Evolutionary conservation across 2,888 invertebrate genomes (phyloP).

Genomic region (Ichneumoninae sp.): DNA sequence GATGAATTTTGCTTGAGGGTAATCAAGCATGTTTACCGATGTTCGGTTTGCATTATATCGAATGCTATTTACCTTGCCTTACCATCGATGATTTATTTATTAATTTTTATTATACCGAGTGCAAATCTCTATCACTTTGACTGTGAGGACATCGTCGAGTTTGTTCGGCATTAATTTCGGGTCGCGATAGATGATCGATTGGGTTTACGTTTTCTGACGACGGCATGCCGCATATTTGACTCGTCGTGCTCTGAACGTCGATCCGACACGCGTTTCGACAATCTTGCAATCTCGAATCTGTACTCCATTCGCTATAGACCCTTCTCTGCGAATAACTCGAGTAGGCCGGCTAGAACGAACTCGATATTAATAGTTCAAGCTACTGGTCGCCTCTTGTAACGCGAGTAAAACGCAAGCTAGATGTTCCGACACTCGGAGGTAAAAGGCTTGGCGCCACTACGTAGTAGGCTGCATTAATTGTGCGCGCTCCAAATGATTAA

Average conservation of each 20-base stretch:
- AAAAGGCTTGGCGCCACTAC: not conserved
- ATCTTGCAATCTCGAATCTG: slow-evolving; percentile 47
- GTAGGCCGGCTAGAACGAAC: slow-evolving; percentile 55
- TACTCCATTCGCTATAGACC: slow-evolving; percentile 10
- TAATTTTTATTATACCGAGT: no score
- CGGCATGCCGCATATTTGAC: slow-evolving; percentile 20
- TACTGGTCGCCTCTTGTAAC: slow-evolving; percentile 58
- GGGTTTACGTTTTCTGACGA: not conserved
- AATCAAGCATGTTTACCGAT: no score
- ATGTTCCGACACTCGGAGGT: slow-evolving; percentile 30
- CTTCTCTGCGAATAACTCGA: slow-evolving; percentile 66
- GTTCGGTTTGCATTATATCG: no score
- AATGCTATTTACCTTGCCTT: no score
- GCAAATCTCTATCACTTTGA: no score
- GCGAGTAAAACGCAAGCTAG: slow-evolving; percentile 43
- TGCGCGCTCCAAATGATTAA: not conserved
- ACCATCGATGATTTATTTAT: no score
- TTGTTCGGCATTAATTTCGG: not conserved
- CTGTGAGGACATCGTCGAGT: not conserved
- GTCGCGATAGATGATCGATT: not conserved
- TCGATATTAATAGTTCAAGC: slow-evolving; percentile 71
- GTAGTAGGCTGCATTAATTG: not conserved
- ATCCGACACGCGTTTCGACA: slow-evolving; percentile 33
- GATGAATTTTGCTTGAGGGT: not conserved
- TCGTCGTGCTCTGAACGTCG: slow-evolving; percentile 7